Conservation (phyloP, 2,113 vertebrate genomes). For the Xyliphius kryptos region DNA sequence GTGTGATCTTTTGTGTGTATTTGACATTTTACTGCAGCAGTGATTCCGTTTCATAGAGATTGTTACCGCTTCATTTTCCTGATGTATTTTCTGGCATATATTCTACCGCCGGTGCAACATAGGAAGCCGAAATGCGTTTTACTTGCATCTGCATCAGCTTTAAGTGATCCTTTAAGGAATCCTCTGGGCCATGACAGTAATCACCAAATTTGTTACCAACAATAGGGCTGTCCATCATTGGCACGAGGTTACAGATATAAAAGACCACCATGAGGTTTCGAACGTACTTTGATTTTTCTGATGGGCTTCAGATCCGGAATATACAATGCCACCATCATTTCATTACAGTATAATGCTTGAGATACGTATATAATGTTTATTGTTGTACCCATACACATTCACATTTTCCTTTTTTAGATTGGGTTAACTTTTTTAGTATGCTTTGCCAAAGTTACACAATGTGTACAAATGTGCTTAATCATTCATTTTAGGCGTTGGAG, state of each 20-base stretch:
- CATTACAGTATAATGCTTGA: not conserved
- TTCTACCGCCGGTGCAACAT: not conserved
- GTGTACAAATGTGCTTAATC: no score
- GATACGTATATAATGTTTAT: no score
- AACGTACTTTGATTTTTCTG: not conserved
- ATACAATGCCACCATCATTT: not conserved
- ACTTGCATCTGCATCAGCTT: slow-evolving; percentile 17
- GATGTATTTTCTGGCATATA: slow-evolving; percentile 1
- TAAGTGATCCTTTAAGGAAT: not conserved
- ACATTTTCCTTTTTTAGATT: no score
- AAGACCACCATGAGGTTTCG: slow-evolving; percentile 8
- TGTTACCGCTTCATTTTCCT: slow-evolving; percentile 18
- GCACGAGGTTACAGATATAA: slow-evolving; percentile 1
- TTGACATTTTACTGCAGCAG: slow-evolving; percentile 17
- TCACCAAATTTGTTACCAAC: not conserved
- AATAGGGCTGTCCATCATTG: not conserved
- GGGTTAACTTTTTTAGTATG: no score
- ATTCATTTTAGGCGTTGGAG: no score
- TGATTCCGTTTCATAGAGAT: slow-evolving; percentile 1
- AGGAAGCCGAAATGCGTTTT: not conserved
- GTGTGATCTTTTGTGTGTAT: slow-evolving; percentile 28
- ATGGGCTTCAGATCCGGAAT: not conserved
- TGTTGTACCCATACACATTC: no score
- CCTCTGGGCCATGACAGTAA: slow-evolving; percentile 7
- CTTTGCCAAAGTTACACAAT: no score